Evolutionary conservation across 1,140 invertebrate genomes (phyloP), one percentile per base, ranked within the genome.

Genomic region (Drosophila sechellia): DNA sequence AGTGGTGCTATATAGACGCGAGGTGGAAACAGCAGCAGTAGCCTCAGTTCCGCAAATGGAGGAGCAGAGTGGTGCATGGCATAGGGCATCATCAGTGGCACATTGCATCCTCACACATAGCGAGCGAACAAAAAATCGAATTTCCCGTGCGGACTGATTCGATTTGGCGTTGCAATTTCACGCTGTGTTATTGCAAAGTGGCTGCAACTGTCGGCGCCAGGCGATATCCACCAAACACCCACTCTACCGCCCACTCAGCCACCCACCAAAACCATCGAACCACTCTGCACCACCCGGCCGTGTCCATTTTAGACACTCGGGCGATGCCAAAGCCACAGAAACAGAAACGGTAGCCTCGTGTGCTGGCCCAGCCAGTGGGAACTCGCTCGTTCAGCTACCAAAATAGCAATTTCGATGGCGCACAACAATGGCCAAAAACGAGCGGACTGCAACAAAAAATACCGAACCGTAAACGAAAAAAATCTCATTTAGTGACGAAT

Each of bases 91-190:
- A 63, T 59, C 46, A 40, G 54, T 37, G 39, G 53, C 64, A 60
- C 63, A 61, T 43, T 48, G 37, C 59, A 60, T 20, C 55, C 52
- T 55, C 42, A 15, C 61, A 59, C 37, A 58, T 27, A 54, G 31
- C 43, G 66, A 54, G 31, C 43, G 66, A 53, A 48, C 55, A 74
- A 78, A 91, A 79, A 91, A 91, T 91, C 89, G 89, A 91, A 91
- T 91, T 91, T 91, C 81, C 86, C 84, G 84, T 84, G 75, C 75
- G 89, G 84, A 89, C 89, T 91, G 89, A 91, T 91, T 91, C 89
- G 89, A 91, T 91, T 91, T 91, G 89, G 80, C 89, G 89, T 73
- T 91, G 89, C 89, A 91, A 91, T 91, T 91, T 91, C 89, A 91
- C 89, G 89, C 89, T 90, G 89, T 90, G 87, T 90, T 90, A 87